Evolutionary conservation across 2,113 vertebrate species (phyloP), one percentile per base, ranked within the genome.

Genomic region (Serinus canaria): DNA sequence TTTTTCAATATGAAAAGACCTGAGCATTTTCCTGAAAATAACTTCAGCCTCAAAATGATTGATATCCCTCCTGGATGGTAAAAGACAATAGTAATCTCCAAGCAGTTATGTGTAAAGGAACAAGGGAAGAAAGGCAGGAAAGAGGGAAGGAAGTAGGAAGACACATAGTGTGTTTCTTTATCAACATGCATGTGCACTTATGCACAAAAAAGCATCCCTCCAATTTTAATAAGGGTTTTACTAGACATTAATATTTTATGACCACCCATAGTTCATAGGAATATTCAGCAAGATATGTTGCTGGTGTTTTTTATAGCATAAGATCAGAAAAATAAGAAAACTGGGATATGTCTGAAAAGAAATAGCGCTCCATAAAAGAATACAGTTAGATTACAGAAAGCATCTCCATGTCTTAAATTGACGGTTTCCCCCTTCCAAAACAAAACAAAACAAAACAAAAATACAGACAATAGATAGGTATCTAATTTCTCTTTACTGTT

Each of bases 1-100:
- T 64, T 47, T 85, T 92, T 92, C 90, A 91, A 79, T 78, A 94
- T 83, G 67, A 95, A 94, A 97, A 83, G 47, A 92, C 43, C 35
- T 37, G 41, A 95, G 37, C 41, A 90, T 96, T 89, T 94, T 96
- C 82, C 83, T 96, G 90, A 96, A 97, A 97, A 93, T 89, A 72
- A 86, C 79, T 95, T 64, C 67, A 80, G 72, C 52, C 70, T 92
- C 70, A 96, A 96, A 94, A 95, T 96, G 78, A 95, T 77, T 81
- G 69, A 95, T 96, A 72, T 70, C 19, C 19, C 60, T 92, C 37
- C 56, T 72, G 66, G 90, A 93, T 74, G 58, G 53, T 56, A 94
- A 95, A 60, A 91, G 47, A 74, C 60, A 68, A 88, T 37, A 90
- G 63, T 27, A 94, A 75, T 83, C 83, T 94, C 84, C 73, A 94